Evolutionary conservation across 2,797 vertebrate genomes (phyloP), one percentile per base, ranked within the genome.

Genomic region (Monodelphis domestica): DNA sequence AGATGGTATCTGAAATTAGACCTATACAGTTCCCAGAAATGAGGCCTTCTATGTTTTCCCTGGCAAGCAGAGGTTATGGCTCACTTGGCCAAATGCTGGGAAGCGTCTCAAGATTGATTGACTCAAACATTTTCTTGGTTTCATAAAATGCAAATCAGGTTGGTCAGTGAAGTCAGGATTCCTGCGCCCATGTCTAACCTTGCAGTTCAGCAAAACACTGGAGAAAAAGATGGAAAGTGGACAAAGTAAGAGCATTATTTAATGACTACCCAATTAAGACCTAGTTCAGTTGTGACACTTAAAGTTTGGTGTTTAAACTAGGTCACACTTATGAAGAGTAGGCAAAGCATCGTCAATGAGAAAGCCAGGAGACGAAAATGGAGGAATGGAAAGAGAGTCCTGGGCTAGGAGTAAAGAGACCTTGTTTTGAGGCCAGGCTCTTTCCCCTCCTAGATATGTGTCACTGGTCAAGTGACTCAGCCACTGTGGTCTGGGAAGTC

Each of bases 1-100:
- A 96, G 78, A 26, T 38, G n/a, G 52, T 88, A 92, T 96, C 70
- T 90, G 88, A 92, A 96, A 96, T 63, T 56, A 97, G 96, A 94
- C 70, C 51, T 88, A 14, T 63, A 89, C 24, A 15, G 17, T 93
- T 95, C 95, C 57, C 91, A 96, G 87, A 97, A 96, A 94, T 95
- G n/a, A 89, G 54, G 9, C 89, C 53, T 94, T 33, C 55, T 53
- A 54, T 93, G 26, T 92, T 96, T 92, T 88, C 96, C 92, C 90
- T 93, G 54, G 92, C 91, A 94, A 96, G 52, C 0, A 52, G 89
- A 4, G 30, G 63, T 89, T 93, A 28, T 24, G 54, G 89, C 12
- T 14, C 89, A 45, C 87, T 89, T 96, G 93, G 87, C 53, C 94
- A 93, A 91, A 92, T 94, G 51, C 70, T 97, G 88, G 53, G 93